Base-by-base conservation (phyloP, 2,797 vertebrate species). In the Ctenopoma kingsleyae region DNA sequence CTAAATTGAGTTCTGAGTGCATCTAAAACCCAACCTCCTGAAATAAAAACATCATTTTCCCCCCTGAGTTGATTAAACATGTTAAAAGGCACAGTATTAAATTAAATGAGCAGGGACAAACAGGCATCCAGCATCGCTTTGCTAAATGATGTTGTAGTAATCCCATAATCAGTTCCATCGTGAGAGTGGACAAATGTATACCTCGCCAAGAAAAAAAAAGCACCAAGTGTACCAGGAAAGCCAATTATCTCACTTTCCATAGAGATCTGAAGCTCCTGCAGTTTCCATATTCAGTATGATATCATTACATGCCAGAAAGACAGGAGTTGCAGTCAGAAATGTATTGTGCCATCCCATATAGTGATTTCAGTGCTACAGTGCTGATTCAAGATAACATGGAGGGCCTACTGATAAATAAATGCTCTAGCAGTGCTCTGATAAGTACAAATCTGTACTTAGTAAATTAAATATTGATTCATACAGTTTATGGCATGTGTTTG, bases 381-480 rank as follows among this genome's bases (percentile, higher is more conserved):
- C 79, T 76, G 79, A 79, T 76, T 78, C 62, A 66, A 86, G 71
- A 80, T 71, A 70, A 73, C 57, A 73, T 2, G 23, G 32, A 23
- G 13, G 71, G 43, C 53, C 51, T 30, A 43, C 70, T 71, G 81
- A 78, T 76, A 59, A 71, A 81, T 81, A 59, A 67, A 73, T 69
- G 63, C 46, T 83, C 71, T 35, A 70, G 50, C 9, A 0, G 15
- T 64, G 25, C 32, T 73, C 74, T 46, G 60, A 83, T 55, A 53
- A 77, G 41, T 30, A 73, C 65, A 78, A 74, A 82, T 80, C 77
- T 79, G 75, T 84, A 84, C 76, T 87, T 76, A 78, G 79, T 71
- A 75, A 87, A 87, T 87, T 85, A 89, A 86, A 87, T 86, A 89
- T 86, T 88, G 83, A 86, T 77, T 87, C 64, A 43, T 62, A 55